phyloP scores from a whole-genome alignment of 2,113 vertebrate species.

The Mungos mungo region DNA sequence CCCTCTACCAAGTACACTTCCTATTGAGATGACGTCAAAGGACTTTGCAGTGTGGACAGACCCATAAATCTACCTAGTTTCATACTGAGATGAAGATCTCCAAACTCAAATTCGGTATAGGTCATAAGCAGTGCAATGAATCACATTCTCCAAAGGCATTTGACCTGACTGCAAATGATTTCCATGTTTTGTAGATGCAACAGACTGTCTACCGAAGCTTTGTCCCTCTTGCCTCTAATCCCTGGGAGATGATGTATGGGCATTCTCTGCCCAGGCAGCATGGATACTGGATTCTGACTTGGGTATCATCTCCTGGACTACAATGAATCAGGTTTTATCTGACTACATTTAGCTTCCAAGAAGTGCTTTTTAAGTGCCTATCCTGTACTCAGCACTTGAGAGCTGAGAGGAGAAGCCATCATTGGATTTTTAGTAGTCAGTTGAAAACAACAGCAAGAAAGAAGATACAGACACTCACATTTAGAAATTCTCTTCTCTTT shows the following conservation, averaged over 20 bases:
- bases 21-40: conserved; percentile 78
- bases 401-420: not conserved
- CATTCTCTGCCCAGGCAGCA: not conserved
- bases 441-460: not conserved
- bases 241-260: not conserved
- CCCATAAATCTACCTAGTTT: conserved; percentile 78
- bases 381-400: not conserved
- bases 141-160: conserved; percentile 77
- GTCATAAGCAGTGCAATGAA: conserved; percentile 78
- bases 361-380: not conserved
- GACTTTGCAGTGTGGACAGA: conserved; percentile 70
- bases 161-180: conserved; percentile 81
- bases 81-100: conserved; percentile 81
- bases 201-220: conserved; percentile 22
- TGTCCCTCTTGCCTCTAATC: not conserved
- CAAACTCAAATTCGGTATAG: conserved; percentile 77
- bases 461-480: not conserved
- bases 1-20: conserved; percentile 41
- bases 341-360: not conserved
- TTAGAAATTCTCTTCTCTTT: not conserved
- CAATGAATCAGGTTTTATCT: not conserved
- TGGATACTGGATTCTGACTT: not conserved
- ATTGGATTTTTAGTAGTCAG: not conserved
- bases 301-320: not conserved
- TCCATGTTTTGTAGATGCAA: conserved; percentile 69